Base-by-base conservation (phyloP, 2,797 vertebrate genomes). In the Falco naumanni region DNA sequence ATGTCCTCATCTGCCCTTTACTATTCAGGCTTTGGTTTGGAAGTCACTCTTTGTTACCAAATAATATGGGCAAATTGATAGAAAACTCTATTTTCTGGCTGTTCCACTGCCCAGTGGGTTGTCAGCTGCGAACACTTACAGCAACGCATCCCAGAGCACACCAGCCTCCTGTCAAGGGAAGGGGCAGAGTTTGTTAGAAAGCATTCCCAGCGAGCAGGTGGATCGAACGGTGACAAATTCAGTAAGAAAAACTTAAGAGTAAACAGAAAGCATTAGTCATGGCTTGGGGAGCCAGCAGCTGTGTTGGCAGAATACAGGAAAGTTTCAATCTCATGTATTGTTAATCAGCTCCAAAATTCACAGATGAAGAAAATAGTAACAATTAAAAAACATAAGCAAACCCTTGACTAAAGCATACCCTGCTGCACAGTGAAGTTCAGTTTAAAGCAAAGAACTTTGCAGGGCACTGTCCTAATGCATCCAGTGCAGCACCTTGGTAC, bases 101-200 rank as follows among this genome's bases (percentile, higher is more conserved):
- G 60, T 65, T 17, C 33, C 51, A 5, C 37, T 82, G 81, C 86
- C 85, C 65, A 10, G 64, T 1, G 47, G 37, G 53, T 0, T 41
- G 77, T 24, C 70, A 84, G 71, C 39, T 18, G 5, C 69, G 9
- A 21, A 69, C 65, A 24, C 57, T 10, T 1, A 3, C 10, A 28
- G 72, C 50, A 64, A 21, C 0, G 11, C 21, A 7, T 3, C 29
- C 59, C 60, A 25, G 60, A 26, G 81, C 47, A 33, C 11, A 6
- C 7, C 82, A 25, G 71, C 21, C 63, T 31, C 1, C 0, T 0
- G 1, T 3, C 22, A 6, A 20, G 82, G 60, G 29, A 41, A 33
- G 48, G 76, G 68, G 29, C 5, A 9, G 11, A 1, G 47, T 4
- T 48, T 37, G 54, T 15, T 69, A 16, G 71, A 37, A 48, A 29